A percentile compares a stretch with the other conserved stretches of the same genome.
These are phyloP conservation scores for Limnodromus scolopaceus DNA, from an alignment of 2,797 vertebrate species.

Conservation along the genomic window DNA sequence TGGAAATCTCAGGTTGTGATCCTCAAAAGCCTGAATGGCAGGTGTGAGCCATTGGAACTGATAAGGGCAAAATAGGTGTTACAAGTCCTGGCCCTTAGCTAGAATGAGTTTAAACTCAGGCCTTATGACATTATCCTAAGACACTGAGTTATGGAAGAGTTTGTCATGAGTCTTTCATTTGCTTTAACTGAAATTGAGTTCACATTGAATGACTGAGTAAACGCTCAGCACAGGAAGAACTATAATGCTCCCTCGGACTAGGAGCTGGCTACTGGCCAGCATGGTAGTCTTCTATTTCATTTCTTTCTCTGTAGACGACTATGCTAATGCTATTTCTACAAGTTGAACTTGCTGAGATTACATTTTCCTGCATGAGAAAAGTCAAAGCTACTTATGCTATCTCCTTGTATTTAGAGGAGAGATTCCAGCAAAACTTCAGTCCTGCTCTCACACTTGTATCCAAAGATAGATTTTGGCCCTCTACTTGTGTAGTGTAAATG, in stretches of 20 bases:
- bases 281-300: accelerated
- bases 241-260: background rate
- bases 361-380: background rate
- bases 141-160: background rate
- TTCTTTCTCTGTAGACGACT: background rate
- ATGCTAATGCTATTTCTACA: background rate
- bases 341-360: background rate
- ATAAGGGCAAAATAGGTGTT: background rate
- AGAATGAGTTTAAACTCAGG: background rate
- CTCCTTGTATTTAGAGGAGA: background rate
- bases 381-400: background rate
- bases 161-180: background rate
- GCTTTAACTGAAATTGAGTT: background rate
- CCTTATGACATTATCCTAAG: background rate
- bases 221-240: background rate
- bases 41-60: background rate
- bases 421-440: background rate
- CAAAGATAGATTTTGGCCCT: background rate
- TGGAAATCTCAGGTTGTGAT: background rate
- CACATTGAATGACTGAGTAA: background rate
- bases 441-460: background rate
- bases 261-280: background rate
- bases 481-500: background rate
- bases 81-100: background rate
- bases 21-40: background rate